Conservation (phyloP, 2,113 vertebrate genomes). For the Elachura formosa region DNA sequence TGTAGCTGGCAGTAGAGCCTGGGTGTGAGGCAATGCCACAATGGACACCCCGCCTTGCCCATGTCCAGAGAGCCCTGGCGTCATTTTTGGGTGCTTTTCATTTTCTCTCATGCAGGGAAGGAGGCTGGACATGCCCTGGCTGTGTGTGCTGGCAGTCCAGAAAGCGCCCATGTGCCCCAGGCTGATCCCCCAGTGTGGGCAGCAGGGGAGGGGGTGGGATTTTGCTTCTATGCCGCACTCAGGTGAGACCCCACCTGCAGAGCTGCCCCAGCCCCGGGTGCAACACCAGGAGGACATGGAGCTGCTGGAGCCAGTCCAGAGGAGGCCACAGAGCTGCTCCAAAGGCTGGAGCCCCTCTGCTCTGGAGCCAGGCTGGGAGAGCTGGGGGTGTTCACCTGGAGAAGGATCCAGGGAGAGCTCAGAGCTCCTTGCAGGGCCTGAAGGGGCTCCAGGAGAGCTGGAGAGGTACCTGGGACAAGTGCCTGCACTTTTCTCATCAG, state of each 20-base stretch:
- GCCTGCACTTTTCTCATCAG: neutral
- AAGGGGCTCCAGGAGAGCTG: neutral
- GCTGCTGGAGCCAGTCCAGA: neutral
- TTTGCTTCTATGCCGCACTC: neutral
- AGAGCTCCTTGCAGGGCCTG: accelerated
- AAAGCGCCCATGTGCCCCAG: neutral
- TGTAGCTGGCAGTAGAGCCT: neutral
- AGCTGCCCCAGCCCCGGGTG: neutral
- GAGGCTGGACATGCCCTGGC: neutral
- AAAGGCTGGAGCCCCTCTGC: neutral
- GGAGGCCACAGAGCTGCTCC: accelerated
- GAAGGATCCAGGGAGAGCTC: neutral
- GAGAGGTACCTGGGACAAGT: neutral
- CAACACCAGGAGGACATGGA: accelerated
- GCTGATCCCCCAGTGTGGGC: accelerated
- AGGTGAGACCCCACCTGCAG: neutral
- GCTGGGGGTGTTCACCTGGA: neutral
- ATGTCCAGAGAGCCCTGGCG: accelerated
- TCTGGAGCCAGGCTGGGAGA: neutral
- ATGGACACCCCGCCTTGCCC: neutral
- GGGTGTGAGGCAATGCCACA: neutral
- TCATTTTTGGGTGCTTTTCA: accelerated
- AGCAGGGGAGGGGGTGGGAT: neutral
- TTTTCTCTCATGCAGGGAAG: neutral
- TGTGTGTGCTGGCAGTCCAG: neutral